Evolutionary conservation across 1,140 invertebrate genomes (phyloP), one percentile per base, ranked within the genome.

Genomic region (Euwallacea similis): DNA sequence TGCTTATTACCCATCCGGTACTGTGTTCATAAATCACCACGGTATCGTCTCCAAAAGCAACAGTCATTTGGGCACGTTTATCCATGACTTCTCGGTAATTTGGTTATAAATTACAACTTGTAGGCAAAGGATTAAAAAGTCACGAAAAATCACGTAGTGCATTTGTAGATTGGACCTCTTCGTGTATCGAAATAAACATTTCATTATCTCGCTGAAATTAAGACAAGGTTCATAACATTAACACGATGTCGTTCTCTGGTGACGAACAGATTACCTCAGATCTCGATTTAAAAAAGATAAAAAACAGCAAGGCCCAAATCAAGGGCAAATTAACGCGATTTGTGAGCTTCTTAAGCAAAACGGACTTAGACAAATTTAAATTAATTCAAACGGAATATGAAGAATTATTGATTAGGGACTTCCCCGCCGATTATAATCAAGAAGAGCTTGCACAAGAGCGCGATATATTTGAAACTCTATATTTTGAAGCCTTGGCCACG

Each of bases 311-410:
- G 11, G 65, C 10, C 6, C 46, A 43, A 42, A 6, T 58, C 6
- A 67, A 67, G 33, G 33, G 11, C 15, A 8, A 15, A 7, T 16
- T 67, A 7, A 67, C 50, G 8, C 8, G 65, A 15, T 67, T 67
- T 33, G 10, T 9, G 11, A 42, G 6, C 11, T 58, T 58, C 44
- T 67, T 67, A 59, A 11, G 6, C 11, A 43, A 7, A 42, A n/a
- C 54, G 7, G 33, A 58, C 43, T 42, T 63, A 6, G 42, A 50
- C 8, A 43, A 63, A 21, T 61, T 46, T 44, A 15, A 69, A 8
- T 0, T 11, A 7, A 63, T 69, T 47, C 67, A 69, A 53, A 47
- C 67, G 7, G 11, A 69, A 50, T 42, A 64, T 21, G 67, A 69
- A 43, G 65, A 66, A 66, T 60, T 66, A 65, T 47, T 53, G n/a